These are phyloP conservation scores for Drosophila tristis DNA, from an alignment of 1,140 invertebrate genomes.

Conservation along the genomic window DNA sequence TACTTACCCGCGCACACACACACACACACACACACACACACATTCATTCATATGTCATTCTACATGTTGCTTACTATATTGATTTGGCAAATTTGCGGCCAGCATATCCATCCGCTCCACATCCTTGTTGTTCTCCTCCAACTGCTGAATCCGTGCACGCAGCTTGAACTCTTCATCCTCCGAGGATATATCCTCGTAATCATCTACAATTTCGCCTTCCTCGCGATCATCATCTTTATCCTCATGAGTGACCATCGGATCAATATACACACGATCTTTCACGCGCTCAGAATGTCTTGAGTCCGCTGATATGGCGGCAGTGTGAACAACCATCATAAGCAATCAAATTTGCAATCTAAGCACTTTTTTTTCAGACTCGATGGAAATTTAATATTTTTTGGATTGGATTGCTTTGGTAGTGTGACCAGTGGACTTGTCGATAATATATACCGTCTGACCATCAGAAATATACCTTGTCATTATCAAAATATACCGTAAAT, in stretches of 20 bases:
- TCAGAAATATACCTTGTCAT: no score
- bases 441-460: no score
- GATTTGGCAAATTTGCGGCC: conserved; percentile 63
- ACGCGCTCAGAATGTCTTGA: neutral
- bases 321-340: conserved; percentile 25
- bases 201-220: conserved; percentile 83
- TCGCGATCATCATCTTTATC: conserved; percentile 60
- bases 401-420: no score
- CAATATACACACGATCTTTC: neutral
- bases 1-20: neutral
- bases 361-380: conserved; percentile 2
- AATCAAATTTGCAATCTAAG: conserved; percentile 6
- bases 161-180: conserved; percentile 77
- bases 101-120: conserved; percentile 77
- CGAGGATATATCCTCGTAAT: conserved; percentile 79
- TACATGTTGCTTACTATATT: conserved; percentile 71
- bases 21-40: neutral
- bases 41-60: neutral
- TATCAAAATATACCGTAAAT: no score
- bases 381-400: no score
- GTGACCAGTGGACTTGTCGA: no score
- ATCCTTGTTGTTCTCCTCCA: conserved; percentile 81
- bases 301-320: conserved; percentile 16
- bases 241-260: neutral
- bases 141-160: conserved; percentile 71